These are phyloP conservation scores for Connochaetes taurinus DNA, from an alignment of 2,113 vertebrate species.

Conservation along the genomic window DNA sequence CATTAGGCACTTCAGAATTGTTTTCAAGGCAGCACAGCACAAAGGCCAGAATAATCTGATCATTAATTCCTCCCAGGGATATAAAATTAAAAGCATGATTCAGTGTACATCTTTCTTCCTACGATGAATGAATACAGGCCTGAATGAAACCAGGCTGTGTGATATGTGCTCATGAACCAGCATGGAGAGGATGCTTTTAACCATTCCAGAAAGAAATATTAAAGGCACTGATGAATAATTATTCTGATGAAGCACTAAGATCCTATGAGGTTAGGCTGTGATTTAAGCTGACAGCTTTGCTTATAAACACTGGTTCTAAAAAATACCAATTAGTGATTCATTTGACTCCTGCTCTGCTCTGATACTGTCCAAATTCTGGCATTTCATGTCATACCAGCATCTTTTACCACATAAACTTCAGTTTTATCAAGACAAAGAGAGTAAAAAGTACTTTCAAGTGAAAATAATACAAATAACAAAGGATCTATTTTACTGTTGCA, in stretches of 20 bases:
- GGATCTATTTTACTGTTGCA: conserved; percentile 50
- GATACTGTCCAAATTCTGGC: conserved; percentile 55
- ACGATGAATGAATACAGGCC: not conserved
- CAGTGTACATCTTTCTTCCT: not conserved
- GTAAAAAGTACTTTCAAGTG: conserved; percentile 50
- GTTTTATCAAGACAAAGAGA: conserved; percentile 23
- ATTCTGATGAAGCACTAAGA: conserved; percentile 50
- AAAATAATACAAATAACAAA: conserved; percentile 70
- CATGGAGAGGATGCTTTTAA: not conserved
- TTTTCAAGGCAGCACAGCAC: conserved; percentile 30
- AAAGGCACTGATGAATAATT: conserved; percentile 34
- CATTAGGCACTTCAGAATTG: conserved; percentile 25
- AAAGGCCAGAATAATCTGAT: conserved; percentile 21
- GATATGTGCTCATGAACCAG: not conserved
- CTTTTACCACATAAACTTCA: conserved; percentile 50
- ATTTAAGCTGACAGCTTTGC: conserved; percentile 51
- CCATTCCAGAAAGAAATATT: conserved; percentile 11
- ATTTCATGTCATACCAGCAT: conserved; percentile 24
- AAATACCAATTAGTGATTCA: conserved; percentile 58
- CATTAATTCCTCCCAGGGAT: conserved; percentile 7
- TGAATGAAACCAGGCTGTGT: not conserved
- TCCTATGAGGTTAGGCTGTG: conserved; percentile 49
- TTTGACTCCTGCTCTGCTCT: conserved; percentile 54
- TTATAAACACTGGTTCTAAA: conserved; percentile 60
- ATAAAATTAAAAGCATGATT: conserved; percentile 60